Conservation (phyloP, 2,888 invertebrate species). For the Antitype chi region DNA sequence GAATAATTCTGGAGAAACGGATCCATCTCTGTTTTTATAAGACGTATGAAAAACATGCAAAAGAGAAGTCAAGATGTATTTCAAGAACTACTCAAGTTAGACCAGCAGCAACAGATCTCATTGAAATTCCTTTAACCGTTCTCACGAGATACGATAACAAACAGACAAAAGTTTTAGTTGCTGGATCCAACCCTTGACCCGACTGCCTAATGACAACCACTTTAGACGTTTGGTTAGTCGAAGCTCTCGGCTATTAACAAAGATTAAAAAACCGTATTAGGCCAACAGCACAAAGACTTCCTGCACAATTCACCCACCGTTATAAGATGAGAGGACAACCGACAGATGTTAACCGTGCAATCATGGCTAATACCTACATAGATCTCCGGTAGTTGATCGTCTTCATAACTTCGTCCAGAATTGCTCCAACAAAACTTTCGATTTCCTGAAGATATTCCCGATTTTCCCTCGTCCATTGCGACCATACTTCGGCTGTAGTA, state of each 20-base stretch:
- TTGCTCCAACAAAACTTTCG: neutral
- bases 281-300: neutral
- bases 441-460: neutral
- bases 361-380: neutral
- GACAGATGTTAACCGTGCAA: neutral
- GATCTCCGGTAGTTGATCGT: neutral
- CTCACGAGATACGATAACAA: neutral
- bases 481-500: neutral
- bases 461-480: neutral
- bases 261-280: neutral
- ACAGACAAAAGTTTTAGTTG: neutral
- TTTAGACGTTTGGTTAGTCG: neutral
- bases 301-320: neutral
- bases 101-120: neutral
- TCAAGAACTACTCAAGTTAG: neutral
- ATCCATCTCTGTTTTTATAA: neutral
- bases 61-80: neutral
- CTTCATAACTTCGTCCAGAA: neutral
- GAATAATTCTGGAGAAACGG: neutral
- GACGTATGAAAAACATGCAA: no score
- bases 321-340: neutral
- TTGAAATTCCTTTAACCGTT: neutral
- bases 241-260: neutral
- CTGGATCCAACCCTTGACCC: neutral
- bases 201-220: neutral